Percentiles rank a stretch among this genome's conserved stretches.
Conservation (phyloP, 2,113 vertebrate genomes). For the Odocoileus hemionus region DNA sequence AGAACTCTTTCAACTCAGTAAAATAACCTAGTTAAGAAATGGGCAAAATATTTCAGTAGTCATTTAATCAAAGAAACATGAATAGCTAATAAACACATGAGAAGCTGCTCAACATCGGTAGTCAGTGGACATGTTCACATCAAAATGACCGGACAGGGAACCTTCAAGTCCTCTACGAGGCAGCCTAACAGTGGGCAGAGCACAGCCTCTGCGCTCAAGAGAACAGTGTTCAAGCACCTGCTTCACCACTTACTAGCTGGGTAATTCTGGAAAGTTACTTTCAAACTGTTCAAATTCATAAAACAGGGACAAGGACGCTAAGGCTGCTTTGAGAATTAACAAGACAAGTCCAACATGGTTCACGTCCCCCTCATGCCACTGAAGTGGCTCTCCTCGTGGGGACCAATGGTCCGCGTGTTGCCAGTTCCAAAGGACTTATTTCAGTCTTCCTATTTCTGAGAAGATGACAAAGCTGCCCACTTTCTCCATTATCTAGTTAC, state of each 20-base stretch:
- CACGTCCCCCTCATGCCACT: not conserved
- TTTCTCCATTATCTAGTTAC: not conserved
- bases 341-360: accelerated
- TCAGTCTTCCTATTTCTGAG: not conserved
- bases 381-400: not conserved
- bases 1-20: not conserved
- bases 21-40: not conserved
- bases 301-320: not conserved
- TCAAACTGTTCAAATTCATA: not conserved
- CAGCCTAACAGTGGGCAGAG: not conserved
- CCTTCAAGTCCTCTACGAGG: not conserved
- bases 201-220: not conserved
- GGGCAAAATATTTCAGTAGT: not conserved
- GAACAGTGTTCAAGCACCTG: not conserved
- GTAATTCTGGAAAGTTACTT: not conserved
- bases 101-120: not conserved
- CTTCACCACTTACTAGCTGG: not conserved
- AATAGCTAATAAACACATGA: not conserved
- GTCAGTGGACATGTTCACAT: not conserved
- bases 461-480: not conserved
- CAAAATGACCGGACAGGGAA: not conserved
- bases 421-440: not conserved
- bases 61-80: not conserved
- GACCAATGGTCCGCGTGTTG: not conserved
- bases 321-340: not conserved